Conservation (phyloP, 2,888 invertebrate genomes). For the Protophormia terraenovae region DNA sequence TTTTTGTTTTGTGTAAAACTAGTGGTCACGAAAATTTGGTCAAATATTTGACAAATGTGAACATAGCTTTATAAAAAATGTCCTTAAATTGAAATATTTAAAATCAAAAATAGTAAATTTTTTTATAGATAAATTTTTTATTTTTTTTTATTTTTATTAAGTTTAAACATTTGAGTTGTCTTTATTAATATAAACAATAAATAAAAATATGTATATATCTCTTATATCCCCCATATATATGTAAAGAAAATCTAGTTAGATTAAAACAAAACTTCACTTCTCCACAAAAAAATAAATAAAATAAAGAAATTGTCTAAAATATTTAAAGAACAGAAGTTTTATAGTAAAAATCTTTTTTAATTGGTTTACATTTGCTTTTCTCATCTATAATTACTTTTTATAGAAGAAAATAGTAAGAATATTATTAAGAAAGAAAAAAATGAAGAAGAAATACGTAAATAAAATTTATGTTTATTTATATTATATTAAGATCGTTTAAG, state of each 20-base stretch:
- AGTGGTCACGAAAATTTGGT: too few species aligned
- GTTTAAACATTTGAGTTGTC: not conserved
- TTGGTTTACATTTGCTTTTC: not conserved
- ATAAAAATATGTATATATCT: constrained; percentile 14
- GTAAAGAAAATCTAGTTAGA: constrained; percentile 4
- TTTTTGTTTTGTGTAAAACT: too few species aligned
- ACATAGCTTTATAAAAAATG: too few species aligned
- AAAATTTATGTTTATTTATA: constrained; percentile 41
- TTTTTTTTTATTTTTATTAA: not conserved
- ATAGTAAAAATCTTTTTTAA: not conserved
- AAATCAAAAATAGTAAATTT: not conserved
- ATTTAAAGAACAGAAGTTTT: not conserved
- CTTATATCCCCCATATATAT: not conserved
- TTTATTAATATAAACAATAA: not conserved
- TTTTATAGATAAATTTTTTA: not conserved
- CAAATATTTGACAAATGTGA: too few species aligned
- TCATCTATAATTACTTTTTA: not conserved
- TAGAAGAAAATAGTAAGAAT: constrained; percentile 2
- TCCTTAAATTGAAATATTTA: not conserved
- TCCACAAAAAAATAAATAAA: not conserved
- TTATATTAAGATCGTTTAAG: constrained; percentile 32
- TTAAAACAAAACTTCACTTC: not conserved
- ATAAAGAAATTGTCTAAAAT: not conserved
- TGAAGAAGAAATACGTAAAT: constrained; percentile 13
- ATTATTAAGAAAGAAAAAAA: not conserved